Base-by-base conservation (phyloP, 2,797 vertebrate species). In the Pitangus sulphuratus region DNA sequence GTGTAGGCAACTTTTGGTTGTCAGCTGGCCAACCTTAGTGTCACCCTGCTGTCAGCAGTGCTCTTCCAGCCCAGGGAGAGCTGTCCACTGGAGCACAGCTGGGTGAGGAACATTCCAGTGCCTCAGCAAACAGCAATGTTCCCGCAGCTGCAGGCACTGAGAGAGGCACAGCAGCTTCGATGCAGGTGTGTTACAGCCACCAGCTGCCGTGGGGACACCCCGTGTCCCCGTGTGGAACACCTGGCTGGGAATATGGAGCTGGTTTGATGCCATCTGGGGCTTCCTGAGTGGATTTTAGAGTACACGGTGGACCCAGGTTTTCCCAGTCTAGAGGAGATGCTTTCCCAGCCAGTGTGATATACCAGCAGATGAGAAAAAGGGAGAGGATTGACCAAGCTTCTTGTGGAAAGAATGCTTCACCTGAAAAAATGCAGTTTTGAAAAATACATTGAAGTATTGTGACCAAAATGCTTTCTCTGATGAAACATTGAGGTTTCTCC, bases 211-310 rank as follows among this genome's bases (percentile, higher is more conserved):
- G 60, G 54, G 62, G 74, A 87, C 51, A 83, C 3, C 31, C 26
- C 0, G 1, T 15, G 28, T 69, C 8, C 51, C 47, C 1, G 3
- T 21, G 33, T 11, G 47, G 17, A 51, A 80, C 62, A 74, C 51
- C 81, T 77, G 68, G 12, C 77, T 65, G 62, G 44, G 48, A 71
- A 33, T 19, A 8, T 0, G 1, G 70, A 76, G 33, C 50, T 69
- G 65, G 26, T 10, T 2, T n/a, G 66, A 25, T 2, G 1, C 22
- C 25, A 28, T 8, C 12, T 0, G 0, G 50, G 13, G 12, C 28
- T 44, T 68, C 47, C 62, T 79, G 33, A 51, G 15, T 31, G 45
- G 39, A 19, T 24, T 35, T 62, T 28, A 4, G 17, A 51, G 15
- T 6, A 30, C 2, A 0, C 10, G 8, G 12, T 37, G 33, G 9